phyloP scores from a whole-genome alignment of 2,113 vertebrate species.

The Microtus oregoni region DNA sequence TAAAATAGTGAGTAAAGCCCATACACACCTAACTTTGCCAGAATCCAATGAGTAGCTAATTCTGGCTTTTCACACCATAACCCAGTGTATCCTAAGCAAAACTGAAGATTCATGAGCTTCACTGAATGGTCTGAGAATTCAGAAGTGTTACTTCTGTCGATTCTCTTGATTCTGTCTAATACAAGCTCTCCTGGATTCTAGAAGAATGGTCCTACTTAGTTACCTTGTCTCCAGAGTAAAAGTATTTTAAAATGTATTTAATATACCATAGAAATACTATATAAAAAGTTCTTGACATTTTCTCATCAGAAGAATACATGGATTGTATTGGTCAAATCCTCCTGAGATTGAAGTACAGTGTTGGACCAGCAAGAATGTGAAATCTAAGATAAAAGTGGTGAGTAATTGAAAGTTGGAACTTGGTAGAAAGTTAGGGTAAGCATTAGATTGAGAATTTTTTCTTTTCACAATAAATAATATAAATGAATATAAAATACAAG shows the following conservation, averaged over 20 bases:
- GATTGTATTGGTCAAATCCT: not conserved
- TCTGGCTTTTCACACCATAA: not conserved
- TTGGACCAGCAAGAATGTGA: not conserved
- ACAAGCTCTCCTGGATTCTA: not conserved
- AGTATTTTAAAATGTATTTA: not conserved
- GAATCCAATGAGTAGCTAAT: too few relatives aligned
- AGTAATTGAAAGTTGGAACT: not conserved
- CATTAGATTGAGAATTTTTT: not conserved
- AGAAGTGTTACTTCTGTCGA: not conserved
- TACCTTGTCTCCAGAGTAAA: not conserved
- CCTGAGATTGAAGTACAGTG: not conserved
- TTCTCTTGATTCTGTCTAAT: not conserved
- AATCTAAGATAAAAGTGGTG: not conserved
- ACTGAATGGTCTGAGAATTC: constrained; percentile 2
- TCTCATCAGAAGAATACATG: not conserved
- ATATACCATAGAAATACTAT: not conserved
- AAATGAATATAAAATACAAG: not conserved
- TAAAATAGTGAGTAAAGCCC: not conserved
- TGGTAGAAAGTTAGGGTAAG: not conserved
- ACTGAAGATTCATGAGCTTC: not conserved
- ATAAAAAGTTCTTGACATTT: not conserved
- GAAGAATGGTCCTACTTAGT: not conserved
- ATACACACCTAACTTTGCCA: not conserved
- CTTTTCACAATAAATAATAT: constrained; percentile 27
- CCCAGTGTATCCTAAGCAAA: not conserved